Evolutionary conservation across 2,113 vertebrate species (phyloP), one percentile per base, ranked within the genome.

Genomic region (Sarotherodon lohbergeri): DNA sequence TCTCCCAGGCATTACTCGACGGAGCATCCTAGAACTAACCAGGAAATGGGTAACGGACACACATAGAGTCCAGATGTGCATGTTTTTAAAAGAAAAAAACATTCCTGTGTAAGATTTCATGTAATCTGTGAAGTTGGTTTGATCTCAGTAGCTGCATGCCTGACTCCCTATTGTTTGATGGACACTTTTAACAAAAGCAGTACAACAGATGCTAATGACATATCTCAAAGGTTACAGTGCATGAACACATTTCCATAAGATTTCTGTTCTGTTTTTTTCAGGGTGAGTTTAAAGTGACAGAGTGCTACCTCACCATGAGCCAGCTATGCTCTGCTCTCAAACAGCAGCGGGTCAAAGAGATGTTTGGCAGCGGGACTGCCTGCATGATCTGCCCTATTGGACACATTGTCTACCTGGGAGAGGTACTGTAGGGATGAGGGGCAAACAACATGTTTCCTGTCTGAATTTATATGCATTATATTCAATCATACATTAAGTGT

Each of bases 361-460:
- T 99, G 96, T 99, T 99, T 81, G 98, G 98, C 56, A 96, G 97
- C 1, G 98, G 98, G 2, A 99, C 98, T 1, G 98, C 98, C 73
- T 98, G 97, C 2, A 3, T 98, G 32, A 96, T 99, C n/a, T 97
- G 97, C 63, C 97, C 97, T 0, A 89, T 99, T 50, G 96, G 96
- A 10, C 92, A 92, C 19, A 93, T 99, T 39, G 87, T 98, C 5
- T 99, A 98, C 94, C 92, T 97, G 83, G 96, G 95, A 27, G 88
- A 98, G 97, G 98, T 99, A 76, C 68, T 76, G 14, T 48, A 88
- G 96, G 95, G 34, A 9, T 36, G 29, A 57, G 27, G 10, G 10
- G 43, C n/a, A 52, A 61, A 50, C 56, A 34, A 34, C 5, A 52
- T 12, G 24, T 46, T 6, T 12, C 8, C 4, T 29, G 0, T 7